Conservation (phyloP, 2,888 invertebrate genomes). For the Catocala fraxini region DNA sequence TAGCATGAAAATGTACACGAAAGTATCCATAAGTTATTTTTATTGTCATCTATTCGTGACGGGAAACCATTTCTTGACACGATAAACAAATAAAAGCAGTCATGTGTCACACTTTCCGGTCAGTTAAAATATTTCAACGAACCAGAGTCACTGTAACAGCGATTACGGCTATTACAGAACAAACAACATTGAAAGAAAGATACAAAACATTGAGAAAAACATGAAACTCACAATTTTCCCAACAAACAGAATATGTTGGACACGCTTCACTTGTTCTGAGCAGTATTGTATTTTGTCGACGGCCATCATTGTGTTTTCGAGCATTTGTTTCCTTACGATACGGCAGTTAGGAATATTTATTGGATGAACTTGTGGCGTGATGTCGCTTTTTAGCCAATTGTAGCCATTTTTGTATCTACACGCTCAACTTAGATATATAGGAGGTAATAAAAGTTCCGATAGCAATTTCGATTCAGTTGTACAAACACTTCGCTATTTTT, state of each 20-base stretch:
- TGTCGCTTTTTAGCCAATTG: slow-evolving; percentile 82
- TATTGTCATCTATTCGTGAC: slow-evolving; percentile 17
- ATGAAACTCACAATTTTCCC: slow-evolving; percentile 73
- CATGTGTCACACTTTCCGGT: slow-evolving; percentile 36
- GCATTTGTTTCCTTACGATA: slow-evolving; percentile 84
- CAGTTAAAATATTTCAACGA: slow-evolving; percentile 39
- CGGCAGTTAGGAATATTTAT: slow-evolving; percentile 86
- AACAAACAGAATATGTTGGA: slow-evolving; percentile 83
- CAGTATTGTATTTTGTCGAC: slow-evolving; percentile 79
- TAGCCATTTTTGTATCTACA: slow-evolving; percentile 72
- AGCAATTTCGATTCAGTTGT: slow-evolving; percentile 62
- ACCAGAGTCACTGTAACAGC: slow-evolving; percentile 41
- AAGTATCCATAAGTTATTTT: slow-evolving; percentile 22
- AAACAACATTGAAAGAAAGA: slow-evolving; percentile 69
- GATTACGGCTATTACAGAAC: slow-evolving; percentile 58
- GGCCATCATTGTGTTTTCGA: slow-evolving; percentile 83
- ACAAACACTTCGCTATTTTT: slow-evolving; percentile 45
- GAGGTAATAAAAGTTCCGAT: slow-evolving; percentile 71
- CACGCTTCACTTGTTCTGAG: slow-evolving; percentile 78
- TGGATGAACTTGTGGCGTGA: slow-evolving; percentile 83
- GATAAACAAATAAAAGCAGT: slow-evolving; percentile 37
- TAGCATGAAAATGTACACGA: not conserved
- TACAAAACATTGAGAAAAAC: slow-evolving; percentile 67
- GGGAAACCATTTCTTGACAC: slow-evolving; percentile 23
- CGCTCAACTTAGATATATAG: slow-evolving; percentile 61